Evolutionary conservation across 2,797 vertebrate species (phyloP), one percentile per base, ranked within the genome.

Genomic region (Psittacula derbiana): DNA sequence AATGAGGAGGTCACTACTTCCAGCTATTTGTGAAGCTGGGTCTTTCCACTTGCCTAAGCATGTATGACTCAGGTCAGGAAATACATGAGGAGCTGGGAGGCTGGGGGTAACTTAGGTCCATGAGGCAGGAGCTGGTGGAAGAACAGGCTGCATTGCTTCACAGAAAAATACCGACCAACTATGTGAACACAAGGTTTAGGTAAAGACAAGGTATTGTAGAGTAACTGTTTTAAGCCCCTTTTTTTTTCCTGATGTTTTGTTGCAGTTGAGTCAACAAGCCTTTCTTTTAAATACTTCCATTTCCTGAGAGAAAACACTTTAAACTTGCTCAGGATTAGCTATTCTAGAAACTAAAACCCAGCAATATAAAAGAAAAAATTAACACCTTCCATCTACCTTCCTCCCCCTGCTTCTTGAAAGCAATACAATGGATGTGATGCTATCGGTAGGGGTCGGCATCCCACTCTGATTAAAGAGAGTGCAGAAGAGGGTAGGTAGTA

Each of bases 31-130:
- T 55, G 67, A 80, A 55, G 36, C 15, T 58, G 50, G 8, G 21
- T 25, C n/a, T 49, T 15, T 80, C 16, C 9, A 6, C 14, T 82
- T 83, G 23, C 16, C 4, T 41, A 15, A 73, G 40, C 14, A 5
- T 0, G 0, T 8, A 1, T 16, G 44, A 40, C 8, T 67, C 71
- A 17, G 31, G 12, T 53, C 7, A 65, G 15, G 30, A 46, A 57
- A 52, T 16, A 20, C 4, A 4, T 1, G 11, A 12, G 47, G 49
- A 62, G 16, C 38, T 20, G 24, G 36, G 43, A 55, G 16, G 20
- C 13, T 50, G 74, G 20, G 31, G 16, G 71, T 38, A 43, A 46
- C n/a, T 1, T 31, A 46, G 14, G 14, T 71, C 9, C 2, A 0
- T 17, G 12, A 24, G 24, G 14, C 7, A 33, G 9, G 4, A 58